Evolutionary conservation across 2,113 vertebrate species (phyloP).

Genomic region (Siniperca knerii): DNA sequence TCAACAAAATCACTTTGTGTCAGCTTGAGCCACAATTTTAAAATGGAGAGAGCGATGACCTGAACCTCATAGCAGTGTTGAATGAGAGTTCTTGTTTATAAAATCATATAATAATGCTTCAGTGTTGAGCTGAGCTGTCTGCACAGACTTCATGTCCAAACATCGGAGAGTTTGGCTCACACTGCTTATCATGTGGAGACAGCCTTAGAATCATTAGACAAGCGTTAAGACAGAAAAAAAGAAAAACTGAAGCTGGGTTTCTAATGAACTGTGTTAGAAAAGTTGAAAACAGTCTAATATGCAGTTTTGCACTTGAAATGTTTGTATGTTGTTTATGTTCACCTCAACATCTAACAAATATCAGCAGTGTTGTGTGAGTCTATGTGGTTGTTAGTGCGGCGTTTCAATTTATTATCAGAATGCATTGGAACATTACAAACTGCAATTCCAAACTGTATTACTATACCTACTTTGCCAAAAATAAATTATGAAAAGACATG

Average conservation of each 20-base stretch:
- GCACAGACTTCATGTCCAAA: no score
- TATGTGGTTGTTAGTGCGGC: neutral
- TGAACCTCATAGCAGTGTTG: neutral
- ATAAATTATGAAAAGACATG: no score
- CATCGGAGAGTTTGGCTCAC: neutral
- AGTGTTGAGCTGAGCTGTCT: neutral
- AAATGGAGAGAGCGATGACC: neutral
- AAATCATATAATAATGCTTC: neutral
- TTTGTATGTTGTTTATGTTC: neutral
- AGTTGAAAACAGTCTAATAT: neutral
- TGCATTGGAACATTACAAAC: no score
- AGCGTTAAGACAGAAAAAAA: neutral
- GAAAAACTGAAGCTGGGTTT: neutral
- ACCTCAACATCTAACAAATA: neutral
- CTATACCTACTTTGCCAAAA: neutral
- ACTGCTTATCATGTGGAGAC: slow-evolving; percentile 32
- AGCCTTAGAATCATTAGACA: slow-evolving; percentile 3
- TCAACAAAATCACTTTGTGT: neutral
- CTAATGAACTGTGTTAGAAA: neutral
- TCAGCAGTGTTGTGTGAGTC: neutral
- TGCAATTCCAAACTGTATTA: no score
- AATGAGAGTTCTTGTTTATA: neutral
- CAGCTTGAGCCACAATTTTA: neutral
- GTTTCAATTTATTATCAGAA: neutral
- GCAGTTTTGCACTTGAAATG: neutral